Conservation (phyloP, 2,888 invertebrate genomes). For the Myopa testacea region DNA sequence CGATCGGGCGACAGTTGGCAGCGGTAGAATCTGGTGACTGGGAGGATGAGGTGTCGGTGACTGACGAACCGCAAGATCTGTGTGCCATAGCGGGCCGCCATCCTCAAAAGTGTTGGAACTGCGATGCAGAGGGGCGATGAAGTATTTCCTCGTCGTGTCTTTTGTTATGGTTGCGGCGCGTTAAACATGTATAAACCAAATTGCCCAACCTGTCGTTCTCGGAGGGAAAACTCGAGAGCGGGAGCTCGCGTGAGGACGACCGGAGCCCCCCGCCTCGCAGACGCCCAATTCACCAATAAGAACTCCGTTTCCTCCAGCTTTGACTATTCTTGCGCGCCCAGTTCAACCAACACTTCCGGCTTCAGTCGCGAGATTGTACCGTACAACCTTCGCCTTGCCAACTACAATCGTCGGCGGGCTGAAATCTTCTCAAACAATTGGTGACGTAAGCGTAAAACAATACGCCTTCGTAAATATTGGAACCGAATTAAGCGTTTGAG, state of each 20-base stretch:
- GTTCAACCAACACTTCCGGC: not conserved
- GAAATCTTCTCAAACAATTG: not conserved
- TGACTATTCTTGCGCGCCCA: not conserved
- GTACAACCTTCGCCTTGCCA: not conserved
- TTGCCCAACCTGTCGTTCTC: no score
- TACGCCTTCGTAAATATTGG: not conserved
- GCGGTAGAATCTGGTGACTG: not conserved
- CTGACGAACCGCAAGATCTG: not conserved
- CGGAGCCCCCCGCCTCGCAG: not conserved
- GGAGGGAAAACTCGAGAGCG: no score
- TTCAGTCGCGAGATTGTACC: not conserved
- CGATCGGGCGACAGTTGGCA: no score
- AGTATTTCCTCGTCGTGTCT: conserved; percentile 7
- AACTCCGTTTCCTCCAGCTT: not conserved
- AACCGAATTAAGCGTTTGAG: not conserved
- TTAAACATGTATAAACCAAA: no score
- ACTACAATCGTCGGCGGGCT: not conserved
- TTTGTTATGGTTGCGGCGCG: conserved; percentile 38
- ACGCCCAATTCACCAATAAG: no score
- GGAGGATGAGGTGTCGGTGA: not conserved
- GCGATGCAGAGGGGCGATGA: not conserved
- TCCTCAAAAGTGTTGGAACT: conserved; percentile 22
- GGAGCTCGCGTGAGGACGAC: no score
- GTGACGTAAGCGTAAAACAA: not conserved
- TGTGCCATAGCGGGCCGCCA: not conserved